phyloP scores from a whole-genome alignment of 2,797 vertebrate species.

The Spinus olivaceus region DNA sequence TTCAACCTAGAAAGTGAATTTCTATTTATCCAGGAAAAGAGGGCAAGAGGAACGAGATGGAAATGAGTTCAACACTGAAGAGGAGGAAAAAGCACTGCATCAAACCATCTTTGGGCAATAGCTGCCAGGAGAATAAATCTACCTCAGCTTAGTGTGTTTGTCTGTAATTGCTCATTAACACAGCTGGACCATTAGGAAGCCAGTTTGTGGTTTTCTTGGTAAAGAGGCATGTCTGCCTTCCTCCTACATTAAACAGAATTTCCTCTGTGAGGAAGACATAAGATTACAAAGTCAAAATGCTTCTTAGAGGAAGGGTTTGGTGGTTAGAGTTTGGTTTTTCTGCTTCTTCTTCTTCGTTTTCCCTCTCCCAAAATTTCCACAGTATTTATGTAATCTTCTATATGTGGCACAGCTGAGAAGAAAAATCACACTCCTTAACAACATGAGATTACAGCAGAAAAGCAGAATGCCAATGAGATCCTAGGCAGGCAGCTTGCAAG shows the following conservation, averaged over 20 bases:
- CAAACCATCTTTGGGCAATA: not conserved
- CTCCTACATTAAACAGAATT: not conserved
- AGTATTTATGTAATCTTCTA: conserved; percentile 58
- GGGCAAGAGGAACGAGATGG: not conserved
- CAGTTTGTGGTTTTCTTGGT: not conserved
- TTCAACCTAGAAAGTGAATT: not conserved
- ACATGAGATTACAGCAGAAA: conserved; percentile 45
- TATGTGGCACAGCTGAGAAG: conserved; percentile 1
- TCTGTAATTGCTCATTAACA: conserved; percentile 7
- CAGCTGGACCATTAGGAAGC: not conserved
- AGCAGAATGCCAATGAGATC: conserved; percentile 45
- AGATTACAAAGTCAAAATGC: not conserved
- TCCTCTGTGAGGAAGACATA: not conserved
- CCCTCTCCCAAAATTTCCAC: conserved; percentile 1
- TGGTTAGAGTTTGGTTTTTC: not conserved
- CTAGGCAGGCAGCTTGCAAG: conserved; percentile 18
- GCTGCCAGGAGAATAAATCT: not conserved
- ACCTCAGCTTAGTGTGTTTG: not conserved
- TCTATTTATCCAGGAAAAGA: not conserved
- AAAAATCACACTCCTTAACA: conserved; percentile 58
- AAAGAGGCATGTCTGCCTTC: not conserved
- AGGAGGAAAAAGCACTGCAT: not conserved
- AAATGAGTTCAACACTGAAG: not conserved
- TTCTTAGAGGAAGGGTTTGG: not conserved
- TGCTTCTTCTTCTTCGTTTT: not conserved